Evolutionary conservation across 2,888 invertebrate genomes (phyloP).

Genomic region (Eretmocerus hayati): DNA sequence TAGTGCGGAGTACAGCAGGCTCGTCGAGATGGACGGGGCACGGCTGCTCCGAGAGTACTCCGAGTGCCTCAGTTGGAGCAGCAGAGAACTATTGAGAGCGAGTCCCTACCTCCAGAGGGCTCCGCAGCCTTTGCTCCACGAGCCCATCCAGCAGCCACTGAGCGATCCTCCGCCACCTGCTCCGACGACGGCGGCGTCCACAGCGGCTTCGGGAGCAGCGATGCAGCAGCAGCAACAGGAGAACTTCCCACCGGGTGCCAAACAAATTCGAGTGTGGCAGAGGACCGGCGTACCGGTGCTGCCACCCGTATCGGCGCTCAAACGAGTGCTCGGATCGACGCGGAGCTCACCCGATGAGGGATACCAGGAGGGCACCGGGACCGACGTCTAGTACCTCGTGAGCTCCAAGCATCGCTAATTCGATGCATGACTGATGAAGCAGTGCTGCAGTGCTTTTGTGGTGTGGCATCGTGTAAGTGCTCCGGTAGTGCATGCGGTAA

Average conservation of each 20-base stretch:
- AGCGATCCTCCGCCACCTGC: constrained; percentile 51
- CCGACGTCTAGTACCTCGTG: constrained; percentile 66
- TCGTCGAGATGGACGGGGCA: constrained; percentile 26
- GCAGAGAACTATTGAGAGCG: neutral
- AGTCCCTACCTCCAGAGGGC: constrained; percentile 9
- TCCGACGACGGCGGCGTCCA: constrained; percentile 49
- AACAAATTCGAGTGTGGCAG: constrained; percentile 82
- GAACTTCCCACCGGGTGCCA: constrained; percentile 57
- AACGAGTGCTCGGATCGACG: constrained; percentile 74
- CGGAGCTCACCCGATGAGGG: constrained; percentile 86
- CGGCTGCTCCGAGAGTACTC: constrained; percentile 8
- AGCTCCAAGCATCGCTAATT: no score
- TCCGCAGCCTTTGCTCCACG: constrained; percentile 52
- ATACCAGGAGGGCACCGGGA: constrained; percentile 88
- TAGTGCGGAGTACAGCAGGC: constrained; percentile 11
- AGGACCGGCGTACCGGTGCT: constrained; percentile 78
- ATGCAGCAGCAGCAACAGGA: constrained; percentile 16
- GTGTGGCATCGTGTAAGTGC: no score
- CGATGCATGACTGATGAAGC: no score
- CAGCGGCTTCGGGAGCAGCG: neutral
- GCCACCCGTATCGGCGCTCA: constrained; percentile 65
- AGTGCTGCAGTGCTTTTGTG: no score
- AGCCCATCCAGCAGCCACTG: no score
- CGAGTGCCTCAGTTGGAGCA: constrained; percentile 17
- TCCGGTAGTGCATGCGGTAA: no score